Percentiles rank a stretch among this genome's conserved stretches.
Conservation (phyloP, 2,888 invertebrate genomes). For the Mallateleia sp. region DNA sequence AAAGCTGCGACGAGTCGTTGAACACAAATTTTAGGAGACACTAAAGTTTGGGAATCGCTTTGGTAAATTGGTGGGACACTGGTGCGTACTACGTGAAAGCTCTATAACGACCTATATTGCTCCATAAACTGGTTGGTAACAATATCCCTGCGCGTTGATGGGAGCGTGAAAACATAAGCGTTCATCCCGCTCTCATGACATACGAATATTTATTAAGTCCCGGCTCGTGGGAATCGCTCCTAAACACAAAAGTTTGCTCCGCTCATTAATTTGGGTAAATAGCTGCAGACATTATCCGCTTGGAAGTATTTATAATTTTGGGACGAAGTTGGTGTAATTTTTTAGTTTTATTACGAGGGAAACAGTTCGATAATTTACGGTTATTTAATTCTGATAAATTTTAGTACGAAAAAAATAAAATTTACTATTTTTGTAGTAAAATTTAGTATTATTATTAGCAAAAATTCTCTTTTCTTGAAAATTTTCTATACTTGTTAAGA, state of each 20-base stretch:
- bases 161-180: conserved; percentile 54
- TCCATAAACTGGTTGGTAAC: conserved; percentile 60
- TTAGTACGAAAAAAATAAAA: too few species aligned
- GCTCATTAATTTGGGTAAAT: background rate
- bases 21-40: conserved; percentile 57
- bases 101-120: conserved; percentile 59
- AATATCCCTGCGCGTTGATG: conserved; percentile 52
- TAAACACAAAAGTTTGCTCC: conserved; percentile 24
- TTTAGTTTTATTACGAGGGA: too few species aligned
- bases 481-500: too few species aligned
- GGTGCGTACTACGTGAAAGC: conserved; percentile 59
- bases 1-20: conserved; percentile 34
- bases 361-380: too few species aligned
- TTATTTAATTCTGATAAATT: too few species aligned
- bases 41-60: conserved; percentile 59
- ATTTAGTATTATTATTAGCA: too few species aligned
- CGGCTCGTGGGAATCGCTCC: conserved; percentile 13
- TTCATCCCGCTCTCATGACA: conserved; percentile 37
- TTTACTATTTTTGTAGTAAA: too few species aligned
- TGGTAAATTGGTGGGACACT: conserved; percentile 43
- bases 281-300: background rate
- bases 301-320: too few species aligned
- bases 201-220: conserved; percentile 46
- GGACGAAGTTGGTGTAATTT: too few species aligned
- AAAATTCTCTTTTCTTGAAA: too few species aligned